Conservation (phyloP, 2,113 vertebrate species). For the Chlorodrepanis virens region DNA sequence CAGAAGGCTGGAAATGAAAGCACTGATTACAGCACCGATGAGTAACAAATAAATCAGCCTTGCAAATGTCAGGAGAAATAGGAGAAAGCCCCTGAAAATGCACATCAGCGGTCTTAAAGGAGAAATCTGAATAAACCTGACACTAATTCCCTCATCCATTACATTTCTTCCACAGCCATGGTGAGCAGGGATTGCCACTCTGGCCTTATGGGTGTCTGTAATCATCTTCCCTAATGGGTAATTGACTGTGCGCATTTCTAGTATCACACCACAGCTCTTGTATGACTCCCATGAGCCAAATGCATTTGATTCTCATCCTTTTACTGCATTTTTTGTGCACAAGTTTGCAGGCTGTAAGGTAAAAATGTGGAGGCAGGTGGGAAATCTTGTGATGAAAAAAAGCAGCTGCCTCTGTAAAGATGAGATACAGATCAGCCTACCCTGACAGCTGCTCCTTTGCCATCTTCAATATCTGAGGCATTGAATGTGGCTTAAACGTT, state of each 20-base stretch:
- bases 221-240: not conserved
- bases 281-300: not conserved
- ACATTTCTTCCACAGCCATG: not conserved
- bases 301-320: not conserved
- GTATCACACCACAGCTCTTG: not conserved
- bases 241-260: not conserved
- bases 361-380: not conserved
- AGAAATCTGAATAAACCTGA: constrained; percentile 16
- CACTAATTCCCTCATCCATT: not conserved
- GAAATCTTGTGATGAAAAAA: not conserved
- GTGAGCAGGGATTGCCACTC: not conserved
- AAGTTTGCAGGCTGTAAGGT: not conserved
- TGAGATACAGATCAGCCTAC: not conserved
- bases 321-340: not conserved
- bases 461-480: rapidly evolving
- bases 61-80: not conserved
- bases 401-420: not conserved
- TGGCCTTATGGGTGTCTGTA: not conserved
- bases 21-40: not conserved
- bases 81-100: not conserved
- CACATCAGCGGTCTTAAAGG: not conserved
- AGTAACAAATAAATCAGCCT: not conserved
- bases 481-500: not conserved
- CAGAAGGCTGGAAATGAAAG: not conserved
- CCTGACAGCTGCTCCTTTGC: not conserved